These are phyloP conservation scores for Cecidostiba fungosa DNA, from an alignment of 2,888 invertebrate species.

Conservation along the genomic window DNA sequence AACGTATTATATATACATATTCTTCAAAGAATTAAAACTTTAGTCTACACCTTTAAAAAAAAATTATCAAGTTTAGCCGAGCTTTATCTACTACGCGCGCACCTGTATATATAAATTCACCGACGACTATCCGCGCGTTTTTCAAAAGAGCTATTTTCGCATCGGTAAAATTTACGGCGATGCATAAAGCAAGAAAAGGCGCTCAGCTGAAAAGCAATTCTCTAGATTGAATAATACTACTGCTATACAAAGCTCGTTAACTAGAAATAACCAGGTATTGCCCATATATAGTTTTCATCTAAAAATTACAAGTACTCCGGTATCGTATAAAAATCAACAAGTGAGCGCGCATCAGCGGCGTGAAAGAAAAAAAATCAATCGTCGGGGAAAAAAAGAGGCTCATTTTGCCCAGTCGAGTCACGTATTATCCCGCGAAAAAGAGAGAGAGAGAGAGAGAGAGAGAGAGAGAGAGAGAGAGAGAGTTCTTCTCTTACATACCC, in stretches of 20 bases:
- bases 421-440: conserved; percentile 2
- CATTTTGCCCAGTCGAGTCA: conserved; percentile 42
- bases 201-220: background rate
- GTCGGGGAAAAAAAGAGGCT: background rate
- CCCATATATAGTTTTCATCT: too few relatives aligned
- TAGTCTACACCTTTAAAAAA: background rate
- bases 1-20: background rate
- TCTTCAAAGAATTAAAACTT: background rate
- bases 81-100: background rate
- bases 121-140: background rate
- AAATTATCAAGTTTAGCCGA: background rate
- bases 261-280: background rate
- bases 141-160: conserved; percentile 3
- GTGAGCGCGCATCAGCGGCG: background rate
- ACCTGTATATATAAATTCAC: background rate
- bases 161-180: background rate
- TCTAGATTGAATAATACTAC: background rate
- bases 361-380: background rate
- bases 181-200: background rate
- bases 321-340: background rate
- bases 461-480: background rate
- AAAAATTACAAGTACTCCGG: too few relatives aligned
- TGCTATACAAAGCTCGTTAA: background rate
- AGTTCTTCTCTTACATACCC: conserved; percentile 20
- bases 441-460: background rate